A percentile compares a stretch with the other conserved stretches of the same genome.
Evolutionary conservation across 2,113 vertebrate genomes (phyloP).

Genomic region (Myotis brandtii): DNA sequence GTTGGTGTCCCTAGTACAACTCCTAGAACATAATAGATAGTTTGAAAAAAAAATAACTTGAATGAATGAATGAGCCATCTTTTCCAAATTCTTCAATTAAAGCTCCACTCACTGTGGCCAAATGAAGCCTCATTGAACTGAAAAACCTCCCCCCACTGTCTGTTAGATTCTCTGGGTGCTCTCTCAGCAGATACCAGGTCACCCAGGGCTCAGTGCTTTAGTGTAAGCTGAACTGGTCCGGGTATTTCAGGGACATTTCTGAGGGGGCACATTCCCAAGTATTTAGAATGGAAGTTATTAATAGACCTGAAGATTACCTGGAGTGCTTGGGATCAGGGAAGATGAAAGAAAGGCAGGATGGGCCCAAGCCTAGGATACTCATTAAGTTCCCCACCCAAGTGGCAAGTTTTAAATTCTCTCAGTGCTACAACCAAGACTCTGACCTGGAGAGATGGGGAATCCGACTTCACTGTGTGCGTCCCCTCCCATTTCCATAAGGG

Average conservation of each 20-base stretch:
- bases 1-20: neutral
- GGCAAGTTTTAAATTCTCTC: neutral
- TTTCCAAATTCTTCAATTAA: neutral
- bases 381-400: neutral
- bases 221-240: neutral
- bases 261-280: neutral
- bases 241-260: neutral
- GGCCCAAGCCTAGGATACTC: neutral
- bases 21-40: neutral
- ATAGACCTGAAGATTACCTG: neutral
- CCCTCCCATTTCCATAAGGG: neutral
- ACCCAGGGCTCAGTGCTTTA: neutral
- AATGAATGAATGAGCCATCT: neutral
- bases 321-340: neutral
- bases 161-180: neutral
- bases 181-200: neutral
- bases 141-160: neutral
- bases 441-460: neutral
- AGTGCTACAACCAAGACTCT: neutral
- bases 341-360: neutral
- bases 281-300: neutral
- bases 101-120: neutral
- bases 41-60: neutral
- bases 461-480: neutral
- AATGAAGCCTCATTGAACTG: neutral